These are phyloP conservation scores for Cranoglanis bouderius DNA, from an alignment of 2,113 vertebrate species.

Conservation along the genomic window DNA sequence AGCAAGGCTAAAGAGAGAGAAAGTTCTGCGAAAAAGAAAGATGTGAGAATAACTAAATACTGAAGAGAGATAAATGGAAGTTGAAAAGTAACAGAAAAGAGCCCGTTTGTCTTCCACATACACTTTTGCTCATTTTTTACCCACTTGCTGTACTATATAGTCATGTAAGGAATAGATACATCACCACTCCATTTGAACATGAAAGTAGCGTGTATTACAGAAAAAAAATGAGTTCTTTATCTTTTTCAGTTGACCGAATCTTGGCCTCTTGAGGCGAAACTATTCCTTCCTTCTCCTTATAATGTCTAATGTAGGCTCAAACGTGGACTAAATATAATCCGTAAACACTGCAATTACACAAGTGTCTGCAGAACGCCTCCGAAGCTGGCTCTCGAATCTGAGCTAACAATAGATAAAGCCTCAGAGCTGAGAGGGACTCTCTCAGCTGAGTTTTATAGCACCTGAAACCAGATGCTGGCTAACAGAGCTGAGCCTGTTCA, in stretches of 20 bases:
- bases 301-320: slow-evolving; percentile 32
- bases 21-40: slow-evolving; percentile 43
- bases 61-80: background rate
- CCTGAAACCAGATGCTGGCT: slow-evolving; percentile 39
- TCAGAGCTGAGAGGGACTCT: background rate
- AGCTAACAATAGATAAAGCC: slow-evolving; percentile 35
- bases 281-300: slow-evolving; percentile 21
- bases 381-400: slow-evolving; percentile 37
- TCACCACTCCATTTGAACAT: background rate
- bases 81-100: background rate
- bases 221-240: background rate
- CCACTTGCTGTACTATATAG: background rate
- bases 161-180: background rate
- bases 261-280: background rate
- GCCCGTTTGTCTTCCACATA: background rate
- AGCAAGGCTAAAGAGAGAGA: slow-evolving; percentile 17
- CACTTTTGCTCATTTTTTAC: background rate
- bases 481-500: slow-evolving; percentile 46
- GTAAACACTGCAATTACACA: slow-evolving; percentile 49
- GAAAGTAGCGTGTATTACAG: background rate
- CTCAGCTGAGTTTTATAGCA: background rate
- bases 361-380: slow-evolving; percentile 48
- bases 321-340: slow-evolving; percentile 44
- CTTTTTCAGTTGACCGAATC: background rate
- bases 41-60: slow-evolving; percentile 41